These are phyloP conservation scores for Mythimna albipuncta DNA, from an alignment of 2,888 invertebrate species.

Conservation along the genomic window DNA sequence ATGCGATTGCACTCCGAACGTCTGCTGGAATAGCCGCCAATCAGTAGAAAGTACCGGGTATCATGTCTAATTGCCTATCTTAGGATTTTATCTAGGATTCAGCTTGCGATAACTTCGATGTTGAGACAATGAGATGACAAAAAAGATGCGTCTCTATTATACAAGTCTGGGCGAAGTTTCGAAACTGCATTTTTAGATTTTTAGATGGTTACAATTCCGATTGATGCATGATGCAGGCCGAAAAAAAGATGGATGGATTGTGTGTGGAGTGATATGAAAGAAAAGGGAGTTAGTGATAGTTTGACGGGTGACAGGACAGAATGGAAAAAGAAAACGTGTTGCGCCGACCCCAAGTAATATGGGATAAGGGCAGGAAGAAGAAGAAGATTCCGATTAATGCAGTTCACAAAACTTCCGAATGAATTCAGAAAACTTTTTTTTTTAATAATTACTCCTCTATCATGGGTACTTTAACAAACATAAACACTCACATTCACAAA, in stretches of 20 bases:
- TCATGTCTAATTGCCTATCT: conserved; percentile 59
- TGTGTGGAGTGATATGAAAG: too few species aligned
- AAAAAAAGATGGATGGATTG: too few species aligned
- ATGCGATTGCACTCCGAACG: conserved; percentile 61
- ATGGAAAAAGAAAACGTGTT: too few species aligned
- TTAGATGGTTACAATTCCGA: neutral
- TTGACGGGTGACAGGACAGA: too few species aligned
- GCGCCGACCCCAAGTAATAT: too few species aligned
- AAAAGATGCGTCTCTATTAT: conserved; percentile 27
- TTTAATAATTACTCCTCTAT: too few species aligned
- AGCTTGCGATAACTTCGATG: conserved; percentile 42
- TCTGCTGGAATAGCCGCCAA: conserved; percentile 52
- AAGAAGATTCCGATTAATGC: neutral
- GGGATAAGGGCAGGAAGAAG: too few species aligned
- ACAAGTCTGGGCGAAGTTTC: conserved; percentile 9
- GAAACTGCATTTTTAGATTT: neutral
- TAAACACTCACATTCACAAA: too few species aligned
- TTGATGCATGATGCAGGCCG: too few species aligned
- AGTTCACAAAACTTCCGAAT: neutral
- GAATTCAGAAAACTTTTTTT: too few species aligned
- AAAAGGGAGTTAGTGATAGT: too few species aligned
- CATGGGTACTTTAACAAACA: too few species aligned
- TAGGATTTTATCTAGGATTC: conserved; percentile 41
- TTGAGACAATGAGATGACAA: conserved; percentile 45
- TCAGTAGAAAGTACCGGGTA: conserved; percentile 54